These are phyloP conservation scores for Oxyura jamaicensis DNA, from an alignment of 2,113 vertebrate species.

Conservation along the genomic window DNA sequence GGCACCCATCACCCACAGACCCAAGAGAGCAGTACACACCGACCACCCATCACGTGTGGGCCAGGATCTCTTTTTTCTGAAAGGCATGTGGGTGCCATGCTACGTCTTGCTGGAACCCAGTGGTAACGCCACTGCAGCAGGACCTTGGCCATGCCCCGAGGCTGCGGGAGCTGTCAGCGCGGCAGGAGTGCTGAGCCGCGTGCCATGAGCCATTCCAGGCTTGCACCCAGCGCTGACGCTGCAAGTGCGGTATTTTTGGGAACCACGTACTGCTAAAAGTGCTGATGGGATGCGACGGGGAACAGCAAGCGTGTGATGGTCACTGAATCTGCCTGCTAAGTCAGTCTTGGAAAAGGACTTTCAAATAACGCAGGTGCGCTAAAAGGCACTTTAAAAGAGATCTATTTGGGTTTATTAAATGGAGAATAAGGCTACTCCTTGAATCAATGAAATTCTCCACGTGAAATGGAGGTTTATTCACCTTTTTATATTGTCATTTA, in stretches of 20 bases:
- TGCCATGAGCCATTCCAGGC: not conserved
- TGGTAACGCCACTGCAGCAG: not conserved
- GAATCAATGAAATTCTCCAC: not conserved
- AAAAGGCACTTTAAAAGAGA: not conserved
- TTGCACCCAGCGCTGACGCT: not conserved
- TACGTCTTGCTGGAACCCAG: not conserved
- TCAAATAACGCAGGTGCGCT: not conserved
- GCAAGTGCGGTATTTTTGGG: not conserved
- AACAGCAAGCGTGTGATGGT: not conserved
- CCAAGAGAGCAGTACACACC: not conserved
- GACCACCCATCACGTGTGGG: accelerated
- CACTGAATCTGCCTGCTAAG: not conserved
- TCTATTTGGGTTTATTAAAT: not conserved
- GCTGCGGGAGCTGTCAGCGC: not conserved
- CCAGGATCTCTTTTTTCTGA: not conserved
- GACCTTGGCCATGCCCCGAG: not conserved
- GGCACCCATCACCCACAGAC: accelerated
- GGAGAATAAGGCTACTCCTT: not conserved
- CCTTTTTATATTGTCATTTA: conserved; percentile 15
- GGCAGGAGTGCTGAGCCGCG: accelerated
- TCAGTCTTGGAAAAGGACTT: conserved; percentile 7
- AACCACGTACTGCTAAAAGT: not conserved
- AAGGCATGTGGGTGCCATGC: accelerated
- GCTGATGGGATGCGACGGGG: not conserved
- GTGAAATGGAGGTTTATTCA: conserved; percentile 24